These are phyloP conservation scores for Menidia menidia DNA, from an alignment of 2,797 vertebrate species.

Conservation along the genomic window DNA sequence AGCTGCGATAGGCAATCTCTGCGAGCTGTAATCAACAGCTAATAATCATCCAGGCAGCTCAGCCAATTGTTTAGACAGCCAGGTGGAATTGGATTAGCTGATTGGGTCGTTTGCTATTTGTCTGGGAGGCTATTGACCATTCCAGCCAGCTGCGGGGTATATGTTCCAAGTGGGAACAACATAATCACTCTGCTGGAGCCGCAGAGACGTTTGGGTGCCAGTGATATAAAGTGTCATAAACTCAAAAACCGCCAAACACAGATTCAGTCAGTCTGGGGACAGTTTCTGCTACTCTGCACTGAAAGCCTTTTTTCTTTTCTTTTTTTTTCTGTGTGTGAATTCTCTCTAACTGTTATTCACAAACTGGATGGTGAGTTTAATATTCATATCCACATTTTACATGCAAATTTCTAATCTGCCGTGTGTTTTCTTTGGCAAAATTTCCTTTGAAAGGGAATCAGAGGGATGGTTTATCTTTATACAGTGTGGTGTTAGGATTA, in stretches of 20 bases:
- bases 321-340: neutral
- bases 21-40: conserved; percentile 58
- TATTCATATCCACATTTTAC: no score
- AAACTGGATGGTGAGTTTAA: neutral
- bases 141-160: conserved; percentile 41
- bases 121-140: conserved; percentile 28
- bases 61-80: conserved; percentile 42
- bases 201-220: neutral
- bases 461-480: no score
- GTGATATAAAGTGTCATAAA: conserved; percentile 9
- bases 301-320: neutral
- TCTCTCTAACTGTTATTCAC: neutral
- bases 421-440: no score
- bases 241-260: conserved; percentile 5
- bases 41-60: conserved; percentile 47
- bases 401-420: no score
- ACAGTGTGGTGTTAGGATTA: no score
- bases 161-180: conserved; percentile 31
- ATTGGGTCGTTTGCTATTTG: conserved; percentile 52
- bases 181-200: conserved; percentile 28
- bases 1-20: conserved; percentile 44
- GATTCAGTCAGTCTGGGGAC: neutral
- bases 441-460: no score
- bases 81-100: conserved; percentile 56
- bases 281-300: neutral